These are phyloP conservation scores for Spea bombifrons DNA, from an alignment of 2,113 vertebrate species.

Conservation along the genomic window DNA sequence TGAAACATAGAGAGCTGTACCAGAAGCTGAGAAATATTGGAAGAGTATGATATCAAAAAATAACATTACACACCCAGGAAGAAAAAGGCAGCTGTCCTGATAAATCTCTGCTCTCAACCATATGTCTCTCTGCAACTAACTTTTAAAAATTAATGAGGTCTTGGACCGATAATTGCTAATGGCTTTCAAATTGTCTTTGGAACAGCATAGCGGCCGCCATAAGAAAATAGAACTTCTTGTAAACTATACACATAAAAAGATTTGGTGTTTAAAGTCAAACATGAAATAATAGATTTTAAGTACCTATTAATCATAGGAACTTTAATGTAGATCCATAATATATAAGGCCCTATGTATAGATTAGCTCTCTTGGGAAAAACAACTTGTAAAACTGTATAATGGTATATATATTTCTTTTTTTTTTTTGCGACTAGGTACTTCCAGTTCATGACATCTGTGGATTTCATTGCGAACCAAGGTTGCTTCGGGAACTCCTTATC, in stretches of 20 bases:
- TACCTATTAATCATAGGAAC: too few species aligned
- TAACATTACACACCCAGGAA: background rate
- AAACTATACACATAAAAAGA: background rate
- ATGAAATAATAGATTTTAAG: too few species aligned
- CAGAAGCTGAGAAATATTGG: background rate
- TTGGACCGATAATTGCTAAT: slow-evolving; percentile 28
- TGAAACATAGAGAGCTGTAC: background rate
- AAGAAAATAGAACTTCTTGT: slow-evolving; percentile 10
- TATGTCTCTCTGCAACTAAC: slow-evolving; percentile 18
- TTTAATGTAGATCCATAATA: too few species aligned
- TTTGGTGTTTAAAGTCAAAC: too few species aligned
- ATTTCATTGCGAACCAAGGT: too few species aligned
- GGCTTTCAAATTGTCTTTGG: slow-evolving; percentile 31
- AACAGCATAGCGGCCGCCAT: background rate
- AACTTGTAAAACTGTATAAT: too few species aligned
- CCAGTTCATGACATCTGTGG: too few species aligned
- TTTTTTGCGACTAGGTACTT: too few species aligned
- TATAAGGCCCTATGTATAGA: too few species aligned
- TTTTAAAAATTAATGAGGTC: slow-evolving; percentile 18
- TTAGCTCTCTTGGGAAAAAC: too few species aligned
- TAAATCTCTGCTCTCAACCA: slow-evolving; percentile 27
- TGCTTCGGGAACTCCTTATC: too few species aligned
- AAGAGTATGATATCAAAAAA: background rate
- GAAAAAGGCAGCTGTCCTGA: background rate
- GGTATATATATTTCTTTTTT: too few species aligned